These are phyloP conservation scores for Eretmochelys imbricata DNA, from an alignment of 2,113 vertebrate species.

Conservation along the genomic window DNA sequence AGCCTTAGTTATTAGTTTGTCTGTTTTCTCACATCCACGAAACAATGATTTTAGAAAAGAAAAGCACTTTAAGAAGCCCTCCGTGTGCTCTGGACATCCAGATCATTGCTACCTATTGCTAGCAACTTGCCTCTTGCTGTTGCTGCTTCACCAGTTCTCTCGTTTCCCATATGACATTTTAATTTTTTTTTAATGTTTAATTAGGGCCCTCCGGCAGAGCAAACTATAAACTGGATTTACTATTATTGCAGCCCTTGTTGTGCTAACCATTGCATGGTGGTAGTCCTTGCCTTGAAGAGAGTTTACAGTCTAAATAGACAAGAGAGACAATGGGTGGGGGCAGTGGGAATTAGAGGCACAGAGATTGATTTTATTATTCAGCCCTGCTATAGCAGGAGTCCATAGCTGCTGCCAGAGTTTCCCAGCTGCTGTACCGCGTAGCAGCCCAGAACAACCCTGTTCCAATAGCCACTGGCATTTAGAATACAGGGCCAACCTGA, in stretches of 20 bases:
- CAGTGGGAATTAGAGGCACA: not conserved
- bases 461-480: rapidly evolving
- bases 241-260: not conserved
- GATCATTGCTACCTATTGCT: not conserved
- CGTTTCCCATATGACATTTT: not conserved
- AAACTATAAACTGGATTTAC: not conserved
- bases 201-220: not conserved
- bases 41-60: constrained; percentile 37
- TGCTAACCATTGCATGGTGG: not conserved
- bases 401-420: not conserved
- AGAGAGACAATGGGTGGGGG: not conserved
- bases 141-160: not conserved
- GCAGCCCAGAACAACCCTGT: not conserved
- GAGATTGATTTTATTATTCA: not conserved
- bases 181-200: not conserved
- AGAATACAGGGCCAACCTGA: rapidly evolving
- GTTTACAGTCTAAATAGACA: rapidly evolving
- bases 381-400: not conserved
- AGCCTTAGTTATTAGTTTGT: not conserved
- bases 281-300: not conserved
- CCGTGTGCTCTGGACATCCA: not conserved
- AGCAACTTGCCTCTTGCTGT: not conserved
- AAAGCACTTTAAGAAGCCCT: not conserved
- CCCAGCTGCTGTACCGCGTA: not conserved
- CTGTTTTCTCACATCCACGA: constrained; percentile 32